Evolutionary conservation across 1,140 invertebrate genomes (phyloP), one percentile per base, ranked within the genome.

Genomic region (Holcopasites calliopsidis): DNA sequence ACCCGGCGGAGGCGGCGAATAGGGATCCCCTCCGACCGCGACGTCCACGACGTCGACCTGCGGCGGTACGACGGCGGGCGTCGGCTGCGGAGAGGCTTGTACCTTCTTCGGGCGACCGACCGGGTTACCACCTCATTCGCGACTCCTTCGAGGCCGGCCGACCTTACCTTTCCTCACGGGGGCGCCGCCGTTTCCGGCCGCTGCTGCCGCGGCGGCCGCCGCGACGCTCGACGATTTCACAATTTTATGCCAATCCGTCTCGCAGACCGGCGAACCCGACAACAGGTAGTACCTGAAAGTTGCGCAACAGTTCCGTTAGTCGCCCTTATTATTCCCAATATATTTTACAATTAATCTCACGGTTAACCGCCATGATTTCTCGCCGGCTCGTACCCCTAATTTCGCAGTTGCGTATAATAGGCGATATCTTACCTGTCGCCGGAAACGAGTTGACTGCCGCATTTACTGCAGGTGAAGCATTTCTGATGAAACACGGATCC

Each of bases 381-480:
- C n/a, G n/a, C n/a, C n/a, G n/a, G n/a, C n/a, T n/a, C n/a, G n/a
- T n/a, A n/a, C n/a, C n/a, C n/a, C n/a, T n/a, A n/a, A n/a, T n/a
- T n/a, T n/a, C n/a, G n/a, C n/a, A n/a, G n/a, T n/a, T n/a, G n/a
- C n/a, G n/a, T n/a, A n/a, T n/a, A n/a, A n/a, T n/a, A n/a, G n/a
- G n/a, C n/a, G n/a, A n/a, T n/a, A 47, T 77, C 88, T 92, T 90
- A 96, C 94, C 96, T 95, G 94, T 98, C 97, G 80, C 97, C 97
- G 76, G 96, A 94, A 87, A 96, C 94, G 78, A 98, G 94, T 91
- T 95, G 95, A 81, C 94, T 94, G 79, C 96, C 95, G 90, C 97
- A 98, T 89, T 97, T 97, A 89, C 96, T 97, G 93, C 97, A 98
- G 78, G 95, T 94, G 93, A 98, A 98, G 92, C 97, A 98, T 93